Base-by-base conservation (phyloP, 2,888 invertebrate species). In the Dendrolimus pini region DNA sequence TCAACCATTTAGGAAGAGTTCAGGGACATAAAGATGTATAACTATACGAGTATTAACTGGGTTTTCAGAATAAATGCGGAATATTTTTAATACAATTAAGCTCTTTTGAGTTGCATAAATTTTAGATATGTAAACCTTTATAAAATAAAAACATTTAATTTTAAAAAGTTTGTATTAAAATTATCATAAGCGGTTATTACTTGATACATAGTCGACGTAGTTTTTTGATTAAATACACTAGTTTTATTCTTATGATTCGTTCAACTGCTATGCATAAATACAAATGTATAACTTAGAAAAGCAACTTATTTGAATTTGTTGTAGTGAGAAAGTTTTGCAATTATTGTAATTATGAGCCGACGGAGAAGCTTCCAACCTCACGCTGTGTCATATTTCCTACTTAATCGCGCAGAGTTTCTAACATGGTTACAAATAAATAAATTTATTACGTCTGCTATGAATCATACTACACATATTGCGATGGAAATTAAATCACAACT, bases 261-360 rank as follows among this genome's bases (percentile, higher is more conserved):
- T 81, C 77, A 78, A 76, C 75, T 72, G 72, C 76, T 74, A 72
- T 77, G 78, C 78, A 80, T 78, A 82, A 83, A 83, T 79, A 81
- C 75, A 78, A 82, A 83, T 80, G 78, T 85, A 85, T 80, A 78
- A 80, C 77, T 70, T 76, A 72, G 47, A 2, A 47, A 9, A 47
- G 9, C 10, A 47, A 7, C 47, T 47, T 47, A 9, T 47, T 47
- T 7, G 10, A 10, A 10, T 47, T 47, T 47, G 71, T 75, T 78
- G 77, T 76, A 78, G 80, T 78, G 80, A 67, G 74, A 81, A 88
- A 89, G 77, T 90, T 89, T 85, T 74, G 86, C 83, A 87, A 88
- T 89, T 87, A 89, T 84, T 83, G 80, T 85, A 85, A 88, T 87
- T 86, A 87, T 77, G 82, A 82, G 77, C 72, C 77, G 80, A 83